These are phyloP conservation scores for Latheticus oryzae DNA, from an alignment of 2,888 invertebrate genomes.

Conservation along the genomic window DNA sequence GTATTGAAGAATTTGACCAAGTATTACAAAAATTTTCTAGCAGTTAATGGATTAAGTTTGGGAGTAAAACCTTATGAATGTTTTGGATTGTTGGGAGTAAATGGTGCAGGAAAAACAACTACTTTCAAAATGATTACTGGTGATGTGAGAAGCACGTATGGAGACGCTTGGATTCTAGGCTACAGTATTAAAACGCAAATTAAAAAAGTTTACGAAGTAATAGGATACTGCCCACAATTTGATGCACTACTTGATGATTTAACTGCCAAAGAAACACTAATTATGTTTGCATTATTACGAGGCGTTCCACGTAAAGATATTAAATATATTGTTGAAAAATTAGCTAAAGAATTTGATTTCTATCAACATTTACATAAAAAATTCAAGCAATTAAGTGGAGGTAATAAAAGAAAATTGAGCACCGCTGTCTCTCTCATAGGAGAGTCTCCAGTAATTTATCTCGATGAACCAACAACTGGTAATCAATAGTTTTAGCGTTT, in stretches of 20 bases:
- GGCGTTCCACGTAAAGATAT: conserved; percentile 63
- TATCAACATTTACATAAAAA: conserved; percentile 65
- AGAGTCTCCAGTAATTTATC: conserved; percentile 68
- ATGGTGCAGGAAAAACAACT: conserved; percentile 89
- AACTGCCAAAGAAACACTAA: conserved; percentile 68
- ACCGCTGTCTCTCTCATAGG: conserved; percentile 70
- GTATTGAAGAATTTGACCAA: neutral
- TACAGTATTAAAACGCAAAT: conserved; percentile 66
- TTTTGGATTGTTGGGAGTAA: conserved; percentile 84
- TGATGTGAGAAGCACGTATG: conserved; percentile 77
- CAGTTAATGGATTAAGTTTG: conserved; percentile 77
- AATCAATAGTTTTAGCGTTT: too few species aligned
- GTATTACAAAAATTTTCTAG: conserved; percentile 67
- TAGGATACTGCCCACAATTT: conserved; percentile 72
- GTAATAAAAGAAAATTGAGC: conserved; percentile 70
- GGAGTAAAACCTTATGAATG: conserved; percentile 80
- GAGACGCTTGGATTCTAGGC: conserved; percentile 73
- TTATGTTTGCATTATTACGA: conserved; percentile 67
- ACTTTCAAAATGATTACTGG: conserved; percentile 93
- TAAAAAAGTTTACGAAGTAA: conserved; percentile 70
- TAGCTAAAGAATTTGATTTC: conserved; percentile 65
- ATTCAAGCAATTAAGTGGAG: conserved; percentile 66
- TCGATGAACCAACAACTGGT: conserved; percentile 71
- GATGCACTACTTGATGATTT: conserved; percentile 69
- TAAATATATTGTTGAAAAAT: conserved; percentile 55